Evolutionary conservation across 2,797 vertebrate species (phyloP), one percentile per base, ranked within the genome.

Genomic region (Dendrocincla tyrannina): DNA sequence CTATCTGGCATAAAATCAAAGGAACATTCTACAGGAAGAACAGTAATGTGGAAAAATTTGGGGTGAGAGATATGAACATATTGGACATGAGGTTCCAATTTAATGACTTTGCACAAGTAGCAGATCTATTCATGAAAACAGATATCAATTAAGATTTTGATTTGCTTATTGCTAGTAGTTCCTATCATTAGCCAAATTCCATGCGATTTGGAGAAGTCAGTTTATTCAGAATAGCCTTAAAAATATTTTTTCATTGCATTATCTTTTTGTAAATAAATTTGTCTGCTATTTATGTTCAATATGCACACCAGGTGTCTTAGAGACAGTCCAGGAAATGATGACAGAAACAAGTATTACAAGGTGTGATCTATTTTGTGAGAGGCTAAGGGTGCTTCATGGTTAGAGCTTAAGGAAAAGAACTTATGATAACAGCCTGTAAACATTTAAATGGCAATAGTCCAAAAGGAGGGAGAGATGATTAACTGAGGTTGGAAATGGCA

Each of bases 1-100:
- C 82, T 93, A 69, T 59, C 73, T 93, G 92, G 91, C 94, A 91
- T 87, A 92, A 96, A 94, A 96, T 92, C 77, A 96, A 97, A 93
- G 76, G 82, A 96, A 83, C 84, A n/a, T 81, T 93, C 88, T 93
- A 85, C 89, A 96, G 85, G 85, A 93, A 96, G 91, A 96, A 85
- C 22, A 74, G 56, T 88, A 95, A 96, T 75, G 49, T 88, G 95
- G 88, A 95, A 97, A 90, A 74, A 91, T 85, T 80, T 95, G 79
- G 69, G 33, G 44, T 89, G 52, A 84, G 66, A 91, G 89, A 92
- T 93, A 96, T 90, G 86, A 92, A 88, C 73, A 85, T 94, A 79
- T 53, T 94, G 91, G 76, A 86, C 95, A 94, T 59, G 76, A 95
- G 91, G 91, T 93, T 96, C 93, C 77, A 88, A 94, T 97, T 92